phyloP scores from a whole-genome alignment of 1,140 invertebrate genomes.

The Acromyrmex echinatior region DNA sequence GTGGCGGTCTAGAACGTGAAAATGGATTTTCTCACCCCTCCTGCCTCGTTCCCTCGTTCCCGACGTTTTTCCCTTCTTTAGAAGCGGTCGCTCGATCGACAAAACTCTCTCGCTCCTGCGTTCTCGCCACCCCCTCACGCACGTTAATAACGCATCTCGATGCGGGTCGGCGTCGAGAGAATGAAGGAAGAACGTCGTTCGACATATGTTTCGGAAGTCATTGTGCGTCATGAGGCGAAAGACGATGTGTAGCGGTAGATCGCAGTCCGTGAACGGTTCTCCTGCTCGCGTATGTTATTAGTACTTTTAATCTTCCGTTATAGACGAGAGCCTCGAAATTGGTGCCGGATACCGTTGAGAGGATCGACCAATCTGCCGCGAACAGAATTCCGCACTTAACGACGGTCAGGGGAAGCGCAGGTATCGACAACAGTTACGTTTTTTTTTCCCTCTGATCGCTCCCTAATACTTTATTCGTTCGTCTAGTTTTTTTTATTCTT shows the following conservation, averaged over 20 bases:
- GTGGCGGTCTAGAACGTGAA: constrained; percentile 77
- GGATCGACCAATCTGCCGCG: constrained; percentile 76
- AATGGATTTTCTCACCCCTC: constrained; percentile 68
- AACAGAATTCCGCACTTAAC: constrained; percentile 62
- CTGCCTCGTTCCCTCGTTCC: constrained; percentile 32
- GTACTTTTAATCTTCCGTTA: constrained; percentile 79
- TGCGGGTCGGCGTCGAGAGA: constrained; percentile 73
- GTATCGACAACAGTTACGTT: constrained; percentile 58
- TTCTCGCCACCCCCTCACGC: constrained; percentile 20
- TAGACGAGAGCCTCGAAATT: constrained; percentile 73
- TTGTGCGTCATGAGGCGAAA: constrained; percentile 60
- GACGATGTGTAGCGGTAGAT: constrained; percentile 66
- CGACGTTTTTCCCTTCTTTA: constrained; percentile 53
- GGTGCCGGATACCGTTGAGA: constrained; percentile 79
- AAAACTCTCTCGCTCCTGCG: constrained; percentile 28
- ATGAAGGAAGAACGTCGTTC: constrained; percentile 70
- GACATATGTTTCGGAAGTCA: constrained; percentile 81
- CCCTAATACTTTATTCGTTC: constrained; percentile 61
- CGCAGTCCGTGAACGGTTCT: constrained; percentile 61
- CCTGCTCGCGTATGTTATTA: constrained; percentile 72
- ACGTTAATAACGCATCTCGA: constrained; percentile 83
- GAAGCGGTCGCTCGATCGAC: constrained; percentile 63
- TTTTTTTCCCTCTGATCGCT: constrained; percentile 42
- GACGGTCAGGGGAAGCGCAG: constrained; percentile 43
- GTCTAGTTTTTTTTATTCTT: constrained; percentile 47